phyloP scores from a whole-genome alignment of 1,140 invertebrate species.

The Caenorhabditis tropicalis region DNA sequence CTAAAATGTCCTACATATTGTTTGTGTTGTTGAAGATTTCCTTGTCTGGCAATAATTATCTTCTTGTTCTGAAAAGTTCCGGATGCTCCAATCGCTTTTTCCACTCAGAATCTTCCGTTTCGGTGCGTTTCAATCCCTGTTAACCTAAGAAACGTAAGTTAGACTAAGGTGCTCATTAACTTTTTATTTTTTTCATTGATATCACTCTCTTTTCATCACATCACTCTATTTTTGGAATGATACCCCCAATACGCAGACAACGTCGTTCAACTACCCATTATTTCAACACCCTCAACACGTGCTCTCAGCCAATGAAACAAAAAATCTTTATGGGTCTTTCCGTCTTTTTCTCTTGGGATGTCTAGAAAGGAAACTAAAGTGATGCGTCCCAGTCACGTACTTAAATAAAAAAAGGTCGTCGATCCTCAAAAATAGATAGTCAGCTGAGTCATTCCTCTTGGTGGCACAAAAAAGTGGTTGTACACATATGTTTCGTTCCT shows the following conservation, averaged over 20 bases:
- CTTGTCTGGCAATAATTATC: no score
- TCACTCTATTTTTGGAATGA: background rate
- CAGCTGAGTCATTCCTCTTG: conserved; percentile 12
- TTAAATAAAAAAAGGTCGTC: background rate
- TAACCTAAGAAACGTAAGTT: no score
- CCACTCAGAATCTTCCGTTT: no score
- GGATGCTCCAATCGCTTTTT: no score
- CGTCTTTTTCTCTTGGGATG: background rate
- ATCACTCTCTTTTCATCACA: background rate
- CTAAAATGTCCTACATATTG: no score
- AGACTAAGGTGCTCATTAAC: no score
- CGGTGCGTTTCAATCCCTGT: no score
- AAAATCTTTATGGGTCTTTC: background rate
- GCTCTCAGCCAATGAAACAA: background rate
- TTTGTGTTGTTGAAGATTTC: no score
- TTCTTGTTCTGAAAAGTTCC: no score
- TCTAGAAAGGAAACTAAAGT: background rate
- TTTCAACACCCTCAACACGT: background rate
- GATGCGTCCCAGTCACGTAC: background rate
- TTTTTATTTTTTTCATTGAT: background rate
- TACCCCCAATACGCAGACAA: background rate
- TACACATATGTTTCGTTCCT: background rate
- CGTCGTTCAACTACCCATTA: background rate
- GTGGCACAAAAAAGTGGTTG: background rate
- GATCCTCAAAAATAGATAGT: background rate